phyloP scores from a whole-genome alignment of 2,113 vertebrate species.

The Heloderma charlesbogerti region DNA sequence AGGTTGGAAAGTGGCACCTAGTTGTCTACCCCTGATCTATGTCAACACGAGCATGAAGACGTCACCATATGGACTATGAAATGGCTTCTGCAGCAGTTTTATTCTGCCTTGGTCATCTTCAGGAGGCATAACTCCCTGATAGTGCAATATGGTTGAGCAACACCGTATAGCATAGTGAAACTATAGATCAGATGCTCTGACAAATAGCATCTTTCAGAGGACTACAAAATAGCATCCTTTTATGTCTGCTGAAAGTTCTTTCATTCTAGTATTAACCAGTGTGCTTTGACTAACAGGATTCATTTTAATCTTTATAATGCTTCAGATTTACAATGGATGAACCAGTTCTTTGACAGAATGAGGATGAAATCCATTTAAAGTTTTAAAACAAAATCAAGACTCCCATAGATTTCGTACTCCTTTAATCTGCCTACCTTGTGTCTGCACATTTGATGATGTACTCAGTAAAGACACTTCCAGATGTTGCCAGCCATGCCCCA shows the following conservation, averaged over 20 bases:
- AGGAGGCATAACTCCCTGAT: neutral
- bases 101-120: neutral
- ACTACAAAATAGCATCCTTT: neutral
- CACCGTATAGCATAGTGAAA: neutral
- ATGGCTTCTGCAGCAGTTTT: neutral
- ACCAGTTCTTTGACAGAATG: constrained; percentile 17
- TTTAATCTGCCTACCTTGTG: neutral
- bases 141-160: neutral
- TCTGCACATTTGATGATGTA: neutral
- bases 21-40: neutral
- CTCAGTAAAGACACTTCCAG: neutral
- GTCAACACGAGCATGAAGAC: too few relatives aligned
- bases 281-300: neutral
- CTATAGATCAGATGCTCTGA: neutral
- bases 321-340: neutral
- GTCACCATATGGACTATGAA: neutral
- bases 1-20: too few relatives aligned
- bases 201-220: neutral
- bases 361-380: neutral
- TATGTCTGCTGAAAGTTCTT: neutral
- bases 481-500: neutral
- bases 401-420: neutral
- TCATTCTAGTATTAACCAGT: neutral
- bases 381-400: neutral
- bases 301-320: neutral